Conservation (phyloP, 2,113 vertebrate species). For the Camelus dromedarius region DNA sequence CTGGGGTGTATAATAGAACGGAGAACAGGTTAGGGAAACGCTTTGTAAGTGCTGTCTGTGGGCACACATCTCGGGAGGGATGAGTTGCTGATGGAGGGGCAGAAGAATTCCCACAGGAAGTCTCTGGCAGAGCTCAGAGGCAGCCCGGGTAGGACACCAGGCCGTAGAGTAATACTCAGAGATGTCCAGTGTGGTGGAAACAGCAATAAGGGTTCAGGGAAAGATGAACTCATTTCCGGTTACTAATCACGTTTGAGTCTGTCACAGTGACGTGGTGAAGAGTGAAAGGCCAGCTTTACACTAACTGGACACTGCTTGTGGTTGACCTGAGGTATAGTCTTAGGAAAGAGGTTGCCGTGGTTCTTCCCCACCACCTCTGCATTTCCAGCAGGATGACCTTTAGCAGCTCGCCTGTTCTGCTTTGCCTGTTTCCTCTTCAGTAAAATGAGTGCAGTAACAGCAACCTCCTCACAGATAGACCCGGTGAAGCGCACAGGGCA, state of each 20-base stretch:
- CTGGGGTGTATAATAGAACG: neutral
- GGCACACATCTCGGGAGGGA: neutral
- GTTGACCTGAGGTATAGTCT: neutral
- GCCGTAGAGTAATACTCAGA: slow-evolving; percentile 13
- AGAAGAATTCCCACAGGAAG: neutral
- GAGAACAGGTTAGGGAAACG: neutral
- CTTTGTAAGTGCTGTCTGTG: neutral
- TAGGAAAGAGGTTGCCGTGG: neutral
- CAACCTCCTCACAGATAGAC: neutral
- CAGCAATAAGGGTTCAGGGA: neutral
- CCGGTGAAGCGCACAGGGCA: neutral
- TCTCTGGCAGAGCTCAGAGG: neutral
- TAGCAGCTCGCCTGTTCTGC: neutral
- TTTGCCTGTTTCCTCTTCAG: neutral
- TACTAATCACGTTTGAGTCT: neutral
- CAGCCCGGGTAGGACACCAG: neutral
- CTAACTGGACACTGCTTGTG: neutral
- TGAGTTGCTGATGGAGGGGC: neutral
- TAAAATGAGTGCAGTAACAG: neutral
- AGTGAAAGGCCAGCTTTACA: neutral
- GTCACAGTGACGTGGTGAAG: neutral
- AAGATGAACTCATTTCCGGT: neutral
- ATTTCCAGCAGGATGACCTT: neutral
- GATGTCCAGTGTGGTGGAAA: neutral
- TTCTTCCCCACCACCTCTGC: neutral